Conservation (phyloP, 2,113 vertebrate species). For the Stegostoma tigrinum region DNA sequence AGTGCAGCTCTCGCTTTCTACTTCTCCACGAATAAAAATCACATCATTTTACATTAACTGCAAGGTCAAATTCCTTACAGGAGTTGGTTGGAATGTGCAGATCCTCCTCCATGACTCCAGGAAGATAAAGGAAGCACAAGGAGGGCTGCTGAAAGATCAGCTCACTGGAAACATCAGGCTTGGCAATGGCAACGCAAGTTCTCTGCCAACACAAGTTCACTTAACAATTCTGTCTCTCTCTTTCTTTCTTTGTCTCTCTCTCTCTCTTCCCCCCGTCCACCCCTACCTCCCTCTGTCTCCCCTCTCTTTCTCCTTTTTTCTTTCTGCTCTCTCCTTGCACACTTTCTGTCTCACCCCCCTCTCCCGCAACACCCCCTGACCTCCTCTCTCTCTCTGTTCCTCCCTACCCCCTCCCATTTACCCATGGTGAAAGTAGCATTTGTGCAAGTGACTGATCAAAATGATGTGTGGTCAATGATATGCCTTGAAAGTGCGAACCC, state of each 20-base stretch:
- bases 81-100: not conserved
- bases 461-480: not conserved
- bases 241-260: not conserved
- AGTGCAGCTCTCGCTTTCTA: not conserved
- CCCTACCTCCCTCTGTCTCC: too few relatives aligned
- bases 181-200: not conserved
- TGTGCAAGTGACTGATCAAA: not conserved
- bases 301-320: too few relatives aligned
- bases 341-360: too few relatives aligned
- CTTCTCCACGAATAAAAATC: not conserved
- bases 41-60: not conserved
- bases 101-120: not conserved
- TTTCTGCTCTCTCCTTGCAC: too few relatives aligned
- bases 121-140: not conserved
- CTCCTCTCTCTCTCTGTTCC: too few relatives aligned
- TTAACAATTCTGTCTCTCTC: not conserved
- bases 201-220: not conserved
- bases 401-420: too few relatives aligned
- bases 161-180: not conserved
- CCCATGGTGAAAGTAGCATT: not conserved
- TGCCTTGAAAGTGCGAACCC: not conserved
- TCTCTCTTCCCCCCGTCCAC: too few relatives aligned
- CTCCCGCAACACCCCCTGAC: fast-evolving
- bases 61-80: not conserved
- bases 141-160: not conserved